Conservation (phyloP, 2,888 invertebrate genomes). For the Lysandra bellargus region DNA sequence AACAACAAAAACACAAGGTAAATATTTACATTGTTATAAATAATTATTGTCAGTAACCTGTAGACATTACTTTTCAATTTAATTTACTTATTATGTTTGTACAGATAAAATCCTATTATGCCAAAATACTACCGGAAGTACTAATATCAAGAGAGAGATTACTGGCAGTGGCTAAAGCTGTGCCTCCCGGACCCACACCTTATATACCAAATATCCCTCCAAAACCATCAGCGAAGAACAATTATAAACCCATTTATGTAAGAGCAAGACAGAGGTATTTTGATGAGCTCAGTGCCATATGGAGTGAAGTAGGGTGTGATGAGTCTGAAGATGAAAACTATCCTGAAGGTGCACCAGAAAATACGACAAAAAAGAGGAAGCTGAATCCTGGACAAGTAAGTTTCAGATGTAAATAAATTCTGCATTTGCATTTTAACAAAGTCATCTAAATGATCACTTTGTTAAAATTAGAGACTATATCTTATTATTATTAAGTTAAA, state of each 20-base stretch:
- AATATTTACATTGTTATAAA: not conserved
- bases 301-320: constrained; percentile 85
- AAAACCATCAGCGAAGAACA: constrained; percentile 61
- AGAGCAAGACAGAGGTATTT: constrained; percentile 80
- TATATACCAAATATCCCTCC: constrained; percentile 64
- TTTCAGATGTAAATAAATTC: not conserved
- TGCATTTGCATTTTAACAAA: not conserved
- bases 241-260: constrained; percentile 75
- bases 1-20: constrained; percentile 84
- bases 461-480: not conserved
- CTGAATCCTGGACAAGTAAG: constrained; percentile 62
- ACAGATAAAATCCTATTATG: constrained; percentile 73
- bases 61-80: not conserved
- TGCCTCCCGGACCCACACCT: constrained; percentile 82
- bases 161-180: constrained; percentile 82
- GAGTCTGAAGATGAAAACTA: constrained; percentile 90
- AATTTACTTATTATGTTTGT: constrained; percentile 42
- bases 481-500: not conserved
- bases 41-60: not conserved
- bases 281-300: constrained; percentile 85
- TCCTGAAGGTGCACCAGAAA: constrained; percentile 84
- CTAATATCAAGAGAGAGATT: constrained; percentile 87
- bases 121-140: constrained; percentile 85
- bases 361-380: constrained; percentile 81
- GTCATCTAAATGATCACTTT: not conserved